A percentile compares a stretch with the other conserved stretches of the same genome.
Evolutionary conservation across 2,888 invertebrate species (phyloP).

Genomic region (Nephrocerus scutellatus): DNA sequence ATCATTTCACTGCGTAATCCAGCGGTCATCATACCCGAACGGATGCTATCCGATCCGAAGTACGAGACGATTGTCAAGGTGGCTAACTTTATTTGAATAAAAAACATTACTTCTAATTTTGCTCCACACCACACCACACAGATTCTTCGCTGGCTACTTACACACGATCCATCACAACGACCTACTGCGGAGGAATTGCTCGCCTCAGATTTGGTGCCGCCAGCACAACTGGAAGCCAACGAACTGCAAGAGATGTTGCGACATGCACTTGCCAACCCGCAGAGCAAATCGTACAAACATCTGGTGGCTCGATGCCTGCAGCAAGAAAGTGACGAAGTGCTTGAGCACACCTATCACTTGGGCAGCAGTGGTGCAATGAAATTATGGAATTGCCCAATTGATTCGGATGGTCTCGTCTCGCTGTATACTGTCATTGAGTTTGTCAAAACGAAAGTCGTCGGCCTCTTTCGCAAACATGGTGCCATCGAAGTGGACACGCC

Average conservation of each 20-base stretch:
- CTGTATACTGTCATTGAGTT: slow-evolving; percentile 46
- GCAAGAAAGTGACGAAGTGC: slow-evolving; percentile 43
- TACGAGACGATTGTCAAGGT: slow-evolving; percentile 52
- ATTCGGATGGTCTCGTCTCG: slow-evolving; percentile 44
- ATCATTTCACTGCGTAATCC: slow-evolving; percentile 64
- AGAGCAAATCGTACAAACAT: slow-evolving; percentile 70
- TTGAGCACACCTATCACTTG: slow-evolving; percentile 75
- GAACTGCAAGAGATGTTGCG: slow-evolving; percentile 75
- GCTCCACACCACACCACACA: slow-evolving; percentile 32
- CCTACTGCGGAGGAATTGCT: slow-evolving; percentile 82
- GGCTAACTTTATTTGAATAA: slow-evolving; percentile 19
- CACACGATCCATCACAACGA: slow-evolving; percentile 74
- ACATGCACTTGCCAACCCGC: slow-evolving; percentile 73
- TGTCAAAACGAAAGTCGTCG: slow-evolving; percentile 47
- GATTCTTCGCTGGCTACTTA: slow-evolving; percentile 65
- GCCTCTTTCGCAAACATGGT: slow-evolving; percentile 69
- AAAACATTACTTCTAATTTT: not conserved
- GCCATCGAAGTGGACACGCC: slow-evolving; percentile 74
- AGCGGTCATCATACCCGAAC: slow-evolving; percentile 64
- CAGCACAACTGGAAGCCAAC: slow-evolving; percentile 77
- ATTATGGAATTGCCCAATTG: slow-evolving; percentile 37
- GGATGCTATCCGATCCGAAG: slow-evolving; percentile 50
- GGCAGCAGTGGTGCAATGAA: slow-evolving; percentile 45
- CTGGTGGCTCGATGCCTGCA: slow-evolving; percentile 51
- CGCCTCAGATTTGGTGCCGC: slow-evolving; percentile 74